Percentiles rank a stretch among this genome's conserved stretches.
These are phyloP conservation scores for Phortica magna DNA, from an alignment of 2,888 invertebrate species.

Conservation along the genomic window DNA sequence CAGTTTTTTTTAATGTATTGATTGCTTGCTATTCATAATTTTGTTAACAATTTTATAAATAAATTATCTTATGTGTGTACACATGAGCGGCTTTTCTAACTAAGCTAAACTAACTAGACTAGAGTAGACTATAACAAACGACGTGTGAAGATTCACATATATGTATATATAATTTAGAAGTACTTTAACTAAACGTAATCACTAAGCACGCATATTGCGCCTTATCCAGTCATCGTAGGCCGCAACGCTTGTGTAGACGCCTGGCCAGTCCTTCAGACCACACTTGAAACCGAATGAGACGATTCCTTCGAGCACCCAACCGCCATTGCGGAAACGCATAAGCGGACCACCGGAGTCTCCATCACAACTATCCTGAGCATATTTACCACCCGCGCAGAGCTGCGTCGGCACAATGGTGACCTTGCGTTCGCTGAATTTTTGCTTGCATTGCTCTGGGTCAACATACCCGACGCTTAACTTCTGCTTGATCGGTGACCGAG, in stretches of 20 bases:
- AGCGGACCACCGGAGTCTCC: slow-evolving; percentile 89
- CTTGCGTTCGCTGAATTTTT: slow-evolving; percentile 65
- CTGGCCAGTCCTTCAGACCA: slow-evolving; percentile 82
- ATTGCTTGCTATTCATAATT: not conserved
- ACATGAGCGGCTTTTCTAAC: too few relatives aligned
- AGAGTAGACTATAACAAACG: slow-evolving; percentile 8
- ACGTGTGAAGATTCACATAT: slow-evolving; percentile 58
- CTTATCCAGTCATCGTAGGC: slow-evolving; percentile 80
- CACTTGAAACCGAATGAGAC: slow-evolving; percentile 85
- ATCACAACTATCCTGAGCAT: slow-evolving; percentile 84
- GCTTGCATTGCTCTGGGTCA: slow-evolving; percentile 78
- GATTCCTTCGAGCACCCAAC: slow-evolving; percentile 82
- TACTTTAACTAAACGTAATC: slow-evolving; percentile 37
- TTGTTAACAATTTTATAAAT: slow-evolving; percentile 15
- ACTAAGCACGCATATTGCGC: slow-evolving; percentile 60
- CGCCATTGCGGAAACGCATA: slow-evolving; percentile 80
- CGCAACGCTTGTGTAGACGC: slow-evolving; percentile 83
- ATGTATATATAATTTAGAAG: slow-evolving; percentile 41
- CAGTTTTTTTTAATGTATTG: not conserved
- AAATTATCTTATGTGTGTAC: slow-evolving; percentile 1
- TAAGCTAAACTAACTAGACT: too few relatives aligned
- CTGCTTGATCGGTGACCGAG: slow-evolving; percentile 80
- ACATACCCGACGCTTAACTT: slow-evolving; percentile 79
- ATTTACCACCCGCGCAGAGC: slow-evolving; percentile 85
- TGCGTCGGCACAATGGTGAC: slow-evolving; percentile 77